Base-by-base conservation (phyloP, 1,140 invertebrate species). In the Anastatus disparis region DNA sequence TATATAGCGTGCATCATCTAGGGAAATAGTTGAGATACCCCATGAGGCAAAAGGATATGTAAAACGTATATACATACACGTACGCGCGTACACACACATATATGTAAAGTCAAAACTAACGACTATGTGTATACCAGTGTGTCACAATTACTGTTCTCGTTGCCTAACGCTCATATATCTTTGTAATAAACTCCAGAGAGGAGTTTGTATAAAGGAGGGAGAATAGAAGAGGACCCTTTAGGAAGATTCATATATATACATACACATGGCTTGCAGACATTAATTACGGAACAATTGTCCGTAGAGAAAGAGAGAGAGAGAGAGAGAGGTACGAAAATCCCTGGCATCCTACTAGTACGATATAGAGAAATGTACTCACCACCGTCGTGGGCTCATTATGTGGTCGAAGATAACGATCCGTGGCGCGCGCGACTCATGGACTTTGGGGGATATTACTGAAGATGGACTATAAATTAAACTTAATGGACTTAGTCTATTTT, bases 201-300 rank as follows among this genome's bases (percentile, higher is more conserved):
- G 40, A 71, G 70, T 74, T 2, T 12, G 73, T 73, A 71, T 73
- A n/a, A n/a, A n/a, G n/a, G n/a, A n/a, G n/a, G n/a, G n/a, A n/a
- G n/a, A n/a, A n/a, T n/a, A n/a, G n/a, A n/a, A n/a, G n/a, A n/a
- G n/a, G n/a, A n/a, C n/a, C n/a, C n/a, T n/a, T n/a, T n/a, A n/a
- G n/a, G n/a, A n/a, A n/a, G n/a, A n/a, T n/a, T n/a, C n/a, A n/a
- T n/a, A n/a, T n/a, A n/a, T n/a, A n/a, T n/a, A n/a, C n/a, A n/a
- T n/a, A n/a, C 31, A 6, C 31, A 10, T 4, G 31, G 75, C 74
- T 72, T 73, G 77, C 64, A 77, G 75, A 78, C 77, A 79, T 82
- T 82, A 81, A 82, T 82, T 81, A 80, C 76, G 66, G 66, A 78
- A 78, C 80, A 82, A 82, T 79, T 80, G 75, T 76, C 74, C 74